phyloP scores from a whole-genome alignment of 2,888 invertebrate genomes.

The Spodoptera picta region DNA sequence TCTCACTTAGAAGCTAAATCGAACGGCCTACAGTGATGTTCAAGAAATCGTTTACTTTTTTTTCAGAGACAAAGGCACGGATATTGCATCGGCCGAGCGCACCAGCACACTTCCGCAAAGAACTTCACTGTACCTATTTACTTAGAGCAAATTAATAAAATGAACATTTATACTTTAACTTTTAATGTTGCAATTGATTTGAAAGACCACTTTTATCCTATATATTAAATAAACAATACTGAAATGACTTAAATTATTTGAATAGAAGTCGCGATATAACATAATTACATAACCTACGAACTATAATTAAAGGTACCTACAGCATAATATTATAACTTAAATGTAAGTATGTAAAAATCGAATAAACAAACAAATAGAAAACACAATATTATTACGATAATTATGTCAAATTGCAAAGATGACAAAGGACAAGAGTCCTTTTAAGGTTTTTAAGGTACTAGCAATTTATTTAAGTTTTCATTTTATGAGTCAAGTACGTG shows the following conservation, averaged over 20 bases:
- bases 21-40: slow-evolving; percentile 47
- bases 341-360: no score
- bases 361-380: no score
- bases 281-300: no score
- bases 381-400: no score
- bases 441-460: slow-evolving; percentile 36
- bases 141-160: slow-evolving; percentile 54
- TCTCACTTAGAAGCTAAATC: slow-evolving; percentile 40
- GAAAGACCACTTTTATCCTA: no score
- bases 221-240: no score
- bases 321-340: no score
- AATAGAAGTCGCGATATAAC: no score
- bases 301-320: no score
- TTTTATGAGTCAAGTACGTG: slow-evolving; percentile 47
- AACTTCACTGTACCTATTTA: slow-evolving; percentile 65
- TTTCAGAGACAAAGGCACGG: slow-evolving; percentile 64
- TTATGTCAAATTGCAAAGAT: slow-evolving; percentile 30
- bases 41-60: slow-evolving; percentile 54
- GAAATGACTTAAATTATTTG: no score
- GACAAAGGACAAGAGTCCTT: slow-evolving; percentile 58
- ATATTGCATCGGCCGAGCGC: slow-evolving; percentile 65
- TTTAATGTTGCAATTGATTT: no score
- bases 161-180: neutral
- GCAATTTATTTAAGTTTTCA: slow-evolving; percentile 57
- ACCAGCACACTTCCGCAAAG: slow-evolving; percentile 57